Evolutionary conservation across 2,888 invertebrate species (phyloP).

Genomic region (Microplitis deprimator): DNA sequence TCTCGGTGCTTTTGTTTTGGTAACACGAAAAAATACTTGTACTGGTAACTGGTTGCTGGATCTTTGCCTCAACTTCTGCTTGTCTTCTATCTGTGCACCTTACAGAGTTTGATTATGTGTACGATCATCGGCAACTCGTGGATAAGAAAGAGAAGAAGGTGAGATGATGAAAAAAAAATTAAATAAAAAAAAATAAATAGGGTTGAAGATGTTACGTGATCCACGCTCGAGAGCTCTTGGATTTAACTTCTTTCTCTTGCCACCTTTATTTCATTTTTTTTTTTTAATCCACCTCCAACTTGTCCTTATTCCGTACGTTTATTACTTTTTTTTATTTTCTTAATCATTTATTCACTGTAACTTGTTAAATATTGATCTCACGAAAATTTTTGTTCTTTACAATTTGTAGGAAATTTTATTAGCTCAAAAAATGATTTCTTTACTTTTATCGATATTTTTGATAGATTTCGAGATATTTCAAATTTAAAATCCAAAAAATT

Average conservation of each 20-base stretch:
- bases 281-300: background rate
- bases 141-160: constrained; percentile 34
- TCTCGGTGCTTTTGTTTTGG: constrained; percentile 23
- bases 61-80: constrained; percentile 20
- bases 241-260: constrained; percentile 52
- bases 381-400: background rate
- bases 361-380: background rate
- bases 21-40: constrained; percentile 7
- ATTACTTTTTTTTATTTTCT: background rate
- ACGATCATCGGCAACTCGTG: background rate
- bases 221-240: constrained; percentile 63
- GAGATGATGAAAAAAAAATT: constrained; percentile 41
- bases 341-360: background rate
- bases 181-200: constrained; percentile 20
- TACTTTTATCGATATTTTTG: no score
- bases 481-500: no score
- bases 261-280: constrained; percentile 29
- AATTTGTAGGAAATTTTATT: background rate
- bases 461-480: no score
- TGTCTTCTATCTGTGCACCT: constrained; percentile 5
- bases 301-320: background rate
- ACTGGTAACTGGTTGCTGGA: background rate
- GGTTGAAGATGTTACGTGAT: constrained; percentile 60
- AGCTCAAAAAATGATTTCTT: no score
- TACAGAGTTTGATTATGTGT: no score